Evolutionary conservation across 2,797 vertebrate species (phyloP).

Genomic region (Lagodon rhomboides): DNA sequence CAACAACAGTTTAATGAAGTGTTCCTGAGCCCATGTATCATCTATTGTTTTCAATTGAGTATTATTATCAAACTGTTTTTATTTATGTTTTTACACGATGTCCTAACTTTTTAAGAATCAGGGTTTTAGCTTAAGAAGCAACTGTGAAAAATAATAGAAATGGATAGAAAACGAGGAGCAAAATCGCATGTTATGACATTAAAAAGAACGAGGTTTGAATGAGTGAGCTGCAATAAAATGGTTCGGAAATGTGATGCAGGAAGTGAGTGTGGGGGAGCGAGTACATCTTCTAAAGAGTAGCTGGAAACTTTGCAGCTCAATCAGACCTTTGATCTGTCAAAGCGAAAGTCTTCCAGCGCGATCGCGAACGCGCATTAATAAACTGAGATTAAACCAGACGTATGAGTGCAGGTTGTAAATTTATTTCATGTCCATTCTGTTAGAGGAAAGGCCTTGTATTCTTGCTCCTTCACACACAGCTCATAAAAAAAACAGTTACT

Average conservation of each 20-base stretch:
- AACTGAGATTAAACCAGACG: slow-evolving; percentile 54
- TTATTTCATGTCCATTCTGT: slow-evolving; percentile 81
- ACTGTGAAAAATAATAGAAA: neutral
- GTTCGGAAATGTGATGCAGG: slow-evolving; percentile 57
- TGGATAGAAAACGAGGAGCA: slow-evolving; percentile 1
- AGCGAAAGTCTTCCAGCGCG: slow-evolving; percentile 31
- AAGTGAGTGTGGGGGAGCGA: slow-evolving; percentile 53
- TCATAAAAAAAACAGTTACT: slow-evolving; percentile 76
- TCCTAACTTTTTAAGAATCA: too few species aligned
- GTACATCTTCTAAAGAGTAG: slow-evolving; percentile 51
- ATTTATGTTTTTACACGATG: too few species aligned
- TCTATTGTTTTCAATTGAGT: too few species aligned
- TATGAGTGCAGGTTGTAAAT: slow-evolving; percentile 70
- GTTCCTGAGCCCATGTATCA: too few species aligned
- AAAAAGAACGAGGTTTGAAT: slow-evolving; percentile 32
- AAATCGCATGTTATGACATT: slow-evolving; percentile 10
- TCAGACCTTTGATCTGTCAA: slow-evolving; percentile 56
- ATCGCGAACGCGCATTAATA: slow-evolving; percentile 13
- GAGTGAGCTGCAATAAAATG: slow-evolving; percentile 26
- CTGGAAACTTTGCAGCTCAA: slow-evolving; percentile 54
- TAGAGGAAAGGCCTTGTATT: slow-evolving; percentile 72
- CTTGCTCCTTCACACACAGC: slow-evolving; percentile 78
- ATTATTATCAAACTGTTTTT: too few species aligned
- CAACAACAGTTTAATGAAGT: too few species aligned
- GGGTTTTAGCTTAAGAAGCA: too few species aligned